Conservation (phyloP, 2,888 invertebrate species). For the Eupithecia vulgata region DNA sequence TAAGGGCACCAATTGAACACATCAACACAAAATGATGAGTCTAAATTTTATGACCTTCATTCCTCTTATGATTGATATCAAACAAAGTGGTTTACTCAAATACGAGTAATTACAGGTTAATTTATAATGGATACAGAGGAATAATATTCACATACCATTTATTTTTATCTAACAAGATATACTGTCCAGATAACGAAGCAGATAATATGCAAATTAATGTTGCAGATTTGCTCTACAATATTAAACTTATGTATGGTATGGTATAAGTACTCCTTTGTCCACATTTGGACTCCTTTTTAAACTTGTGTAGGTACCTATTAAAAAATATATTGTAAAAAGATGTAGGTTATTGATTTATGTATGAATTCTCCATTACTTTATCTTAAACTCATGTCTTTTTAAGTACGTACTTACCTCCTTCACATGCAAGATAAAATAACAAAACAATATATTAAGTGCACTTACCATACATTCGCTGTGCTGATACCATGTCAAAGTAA, state of each 20-base stretch:
- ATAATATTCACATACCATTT: background rate
- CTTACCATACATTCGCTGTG: slow-evolving; percentile 93
- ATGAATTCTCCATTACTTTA: background rate
- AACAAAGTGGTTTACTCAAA: background rate
- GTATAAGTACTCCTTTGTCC: no score
- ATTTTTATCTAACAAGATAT: background rate
- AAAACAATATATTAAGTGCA: slow-evolving; percentile 17
- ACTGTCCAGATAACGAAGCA: background rate
- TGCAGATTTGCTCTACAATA: background rate
- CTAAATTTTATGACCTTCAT: background rate
- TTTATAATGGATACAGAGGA: background rate
- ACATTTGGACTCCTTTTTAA: no score
- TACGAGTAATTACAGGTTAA: no score
- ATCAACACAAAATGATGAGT: background rate
- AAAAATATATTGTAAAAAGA: background rate
- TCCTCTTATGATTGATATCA: background rate
- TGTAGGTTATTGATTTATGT: background rate
- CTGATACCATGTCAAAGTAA: slow-evolving; percentile 87
- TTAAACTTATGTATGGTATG: background rate
- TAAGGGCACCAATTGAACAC: background rate
- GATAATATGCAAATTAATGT: background rate
- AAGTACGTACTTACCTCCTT: background rate
- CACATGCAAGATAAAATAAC: background rate
- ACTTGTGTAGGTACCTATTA: no score
- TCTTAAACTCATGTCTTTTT: background rate